phyloP scores from a whole-genome alignment of 1,140 invertebrate species.

The Luehdorfia chinensis region DNA sequence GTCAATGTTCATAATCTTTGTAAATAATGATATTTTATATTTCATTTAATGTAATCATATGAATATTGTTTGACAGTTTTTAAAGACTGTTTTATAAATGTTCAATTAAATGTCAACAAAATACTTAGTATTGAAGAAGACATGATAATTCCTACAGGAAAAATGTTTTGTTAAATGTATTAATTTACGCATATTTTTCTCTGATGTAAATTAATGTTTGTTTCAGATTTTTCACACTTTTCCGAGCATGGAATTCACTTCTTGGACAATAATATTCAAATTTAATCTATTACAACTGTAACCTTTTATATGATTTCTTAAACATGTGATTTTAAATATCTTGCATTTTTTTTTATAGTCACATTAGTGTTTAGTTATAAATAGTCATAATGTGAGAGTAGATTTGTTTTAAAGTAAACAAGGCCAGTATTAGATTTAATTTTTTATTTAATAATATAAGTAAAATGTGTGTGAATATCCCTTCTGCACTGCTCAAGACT shows the following conservation, averaged over 20 bases:
- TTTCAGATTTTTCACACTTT: constrained; percentile 4
- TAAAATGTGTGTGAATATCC: constrained; percentile 8
- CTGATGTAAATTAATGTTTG: no score
- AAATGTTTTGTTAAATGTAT: no score
- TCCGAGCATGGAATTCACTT: not conserved
- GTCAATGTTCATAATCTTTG: no score
- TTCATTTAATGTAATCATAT: no score
- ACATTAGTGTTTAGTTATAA: constrained; percentile 5
- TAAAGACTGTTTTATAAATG: no score
- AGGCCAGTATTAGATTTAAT: constrained; percentile 32
- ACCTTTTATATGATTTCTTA: not conserved
- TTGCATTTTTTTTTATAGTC: not conserved
- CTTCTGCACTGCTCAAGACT: constrained; percentile 9
- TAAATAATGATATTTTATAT: no score
- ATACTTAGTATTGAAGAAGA: no score
- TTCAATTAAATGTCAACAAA: no score
- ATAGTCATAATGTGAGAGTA: constrained; percentile 14
- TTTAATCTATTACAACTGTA: not conserved
- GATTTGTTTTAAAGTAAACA: constrained; percentile 12
- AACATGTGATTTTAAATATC: constrained; percentile 3
- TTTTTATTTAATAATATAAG: not conserved
- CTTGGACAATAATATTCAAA: constrained; percentile 2
- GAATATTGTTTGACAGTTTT: no score
- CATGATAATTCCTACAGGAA: no score
- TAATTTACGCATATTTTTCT: no score